Evolutionary conservation across 2,888 invertebrate genomes (phyloP).

Genomic region (Drosophila acutilabella): DNA sequence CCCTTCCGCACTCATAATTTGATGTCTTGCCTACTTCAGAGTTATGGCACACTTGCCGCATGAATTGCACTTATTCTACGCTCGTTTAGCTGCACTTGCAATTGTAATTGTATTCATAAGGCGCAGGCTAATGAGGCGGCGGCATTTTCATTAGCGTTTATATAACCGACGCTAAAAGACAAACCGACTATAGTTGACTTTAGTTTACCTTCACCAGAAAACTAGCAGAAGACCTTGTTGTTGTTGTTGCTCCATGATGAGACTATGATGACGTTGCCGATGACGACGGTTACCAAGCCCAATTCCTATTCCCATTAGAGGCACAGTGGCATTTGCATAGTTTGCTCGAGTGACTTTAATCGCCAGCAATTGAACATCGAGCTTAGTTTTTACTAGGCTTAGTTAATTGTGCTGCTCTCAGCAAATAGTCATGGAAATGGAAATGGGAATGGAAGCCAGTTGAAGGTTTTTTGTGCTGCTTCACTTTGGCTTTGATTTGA

Average conservation of each 20-base stretch:
- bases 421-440: conserved; percentile 38
- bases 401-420: conserved; percentile 59
- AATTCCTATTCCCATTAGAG: conserved; percentile 57
- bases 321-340: conserved; percentile 65
- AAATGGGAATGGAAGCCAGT: conserved; percentile 38
- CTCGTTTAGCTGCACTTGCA: conserved; percentile 42
- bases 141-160: conserved; percentile 71
- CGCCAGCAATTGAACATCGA: conserved; percentile 61
- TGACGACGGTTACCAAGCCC: conserved; percentile 43
- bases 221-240: conserved; percentile 49
- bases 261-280: conserved; percentile 13
- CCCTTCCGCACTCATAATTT: conserved; percentile 58
- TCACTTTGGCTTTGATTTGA: conserved; percentile 38
- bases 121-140: conserved; percentile 64
- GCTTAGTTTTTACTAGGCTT: conserved; percentile 42
- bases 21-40: conserved; percentile 45
- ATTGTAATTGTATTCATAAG: conserved; percentile 54
- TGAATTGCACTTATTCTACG: conserved; percentile 70
- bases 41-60: conserved; percentile 54
- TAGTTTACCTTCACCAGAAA: conserved; percentile 57
- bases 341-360: conserved; percentile 52
- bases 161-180: conserved; percentile 44
- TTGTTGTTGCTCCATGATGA: conserved; percentile 10
- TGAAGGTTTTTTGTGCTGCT: conserved; percentile 24
- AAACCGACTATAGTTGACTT: conserved; percentile 2